These are phyloP conservation scores for Balearica regulorum DNA, from an alignment of 2,797 vertebrate genomes.

Conservation along the genomic window DNA sequence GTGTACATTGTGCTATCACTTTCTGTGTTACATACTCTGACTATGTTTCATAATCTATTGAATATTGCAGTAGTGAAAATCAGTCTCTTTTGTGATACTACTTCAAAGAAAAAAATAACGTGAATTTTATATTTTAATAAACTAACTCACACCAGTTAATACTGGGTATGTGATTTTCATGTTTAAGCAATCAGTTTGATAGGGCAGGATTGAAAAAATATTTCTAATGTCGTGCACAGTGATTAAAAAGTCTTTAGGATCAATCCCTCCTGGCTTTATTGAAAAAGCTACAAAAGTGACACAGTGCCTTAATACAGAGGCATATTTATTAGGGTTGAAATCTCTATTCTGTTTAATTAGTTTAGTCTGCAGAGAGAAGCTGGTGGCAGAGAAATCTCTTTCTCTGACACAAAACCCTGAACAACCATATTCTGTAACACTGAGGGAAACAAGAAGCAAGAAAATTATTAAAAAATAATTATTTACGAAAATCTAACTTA, in stretches of 20 bases:
- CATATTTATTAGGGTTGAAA: conserved; percentile 66
- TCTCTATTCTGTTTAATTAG: conserved; percentile 67
- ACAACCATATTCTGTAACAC: not conserved
- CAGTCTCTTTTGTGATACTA: not conserved
- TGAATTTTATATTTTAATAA: conserved; percentile 35
- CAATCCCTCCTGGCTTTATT: conserved; percentile 56
- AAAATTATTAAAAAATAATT: conserved; percentile 1
- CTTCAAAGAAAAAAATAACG: not conserved
- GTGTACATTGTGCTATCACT: not conserved
- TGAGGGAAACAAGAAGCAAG: not conserved
- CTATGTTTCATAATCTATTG: not conserved
- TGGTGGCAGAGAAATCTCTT: conserved; percentile 47
- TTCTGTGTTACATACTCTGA: not conserved
- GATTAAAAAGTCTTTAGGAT: conserved; percentile 53
- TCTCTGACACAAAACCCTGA: conserved; percentile 29
- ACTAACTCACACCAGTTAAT: not conserved
- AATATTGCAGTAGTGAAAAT: conserved; percentile 13
- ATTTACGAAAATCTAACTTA: not conserved
- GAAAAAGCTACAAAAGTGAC: conserved; percentile 53
- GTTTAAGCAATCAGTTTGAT: conserved; percentile 43
- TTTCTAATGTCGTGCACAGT: conserved; percentile 48
- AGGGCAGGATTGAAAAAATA: conserved; percentile 29
- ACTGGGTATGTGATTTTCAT: conserved; percentile 15
- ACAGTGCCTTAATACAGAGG: conserved; percentile 41
- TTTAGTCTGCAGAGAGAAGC: conserved; percentile 27